Base-by-base conservation (phyloP, 2,797 vertebrate genomes). In the Neopelma chrysocephalum region DNA sequence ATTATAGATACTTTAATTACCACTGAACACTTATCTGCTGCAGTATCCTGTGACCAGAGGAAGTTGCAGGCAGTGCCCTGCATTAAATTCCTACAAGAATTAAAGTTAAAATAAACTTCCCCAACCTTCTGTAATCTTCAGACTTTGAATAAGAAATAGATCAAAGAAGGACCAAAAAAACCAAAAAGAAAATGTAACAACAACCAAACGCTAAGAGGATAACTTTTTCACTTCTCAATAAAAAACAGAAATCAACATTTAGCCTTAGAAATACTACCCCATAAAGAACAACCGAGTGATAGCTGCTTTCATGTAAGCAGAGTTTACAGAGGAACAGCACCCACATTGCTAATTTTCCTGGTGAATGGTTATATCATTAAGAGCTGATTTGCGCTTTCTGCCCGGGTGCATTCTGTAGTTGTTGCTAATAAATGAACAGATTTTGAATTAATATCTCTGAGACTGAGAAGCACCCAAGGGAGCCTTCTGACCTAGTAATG, bases 81-180 rank as follows among this genome's bases (percentile, higher is more conserved):
- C 34, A 27, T 62, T 51, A 51, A 90, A 75, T 43, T 56, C 11
- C 66, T 87, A 12, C 5, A n/a, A 42, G 36, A 60, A 86, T 61
- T 34, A 58, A 32, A 58, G 32, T 47, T 43, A 60, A 15, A 80
- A 8, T 32, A 0, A 54, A 22, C 13, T 47, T 81, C 6, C 42
- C 14, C 10, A 22, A 66, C 10, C 5, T 53, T 65, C 51, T 42
- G 2, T 50, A 20, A 54, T 23, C 16, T 45, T 45, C 8, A 20
- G 32, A 34, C 7, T 83, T 69, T 31, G 58, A 58, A 60, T n/a
- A 57, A 12, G 15, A 22, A 45, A 18, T 36, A 48, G 11, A 40
- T 15, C 3, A 21, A 54, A 42, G 5, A 11, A 5, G 6, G 4
- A 6, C 2, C 1, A 8, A 14, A 40, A 48, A 47, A 20, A 0